These are phyloP conservation scores for Meteorus sp. DNA, from an alignment of 1,140 invertebrate genomes.

Conservation along the genomic window DNA sequence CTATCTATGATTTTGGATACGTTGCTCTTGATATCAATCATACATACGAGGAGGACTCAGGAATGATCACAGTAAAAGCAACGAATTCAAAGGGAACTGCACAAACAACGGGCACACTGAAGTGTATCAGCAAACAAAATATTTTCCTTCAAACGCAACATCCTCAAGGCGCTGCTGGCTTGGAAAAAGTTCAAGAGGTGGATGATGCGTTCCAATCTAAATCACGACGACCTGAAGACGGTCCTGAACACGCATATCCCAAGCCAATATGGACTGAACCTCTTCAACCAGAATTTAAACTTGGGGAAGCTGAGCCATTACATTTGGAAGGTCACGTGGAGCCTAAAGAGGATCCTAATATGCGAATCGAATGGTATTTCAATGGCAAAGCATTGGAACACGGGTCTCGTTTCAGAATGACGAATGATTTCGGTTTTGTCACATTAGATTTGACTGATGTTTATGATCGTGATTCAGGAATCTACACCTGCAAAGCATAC, in stretches of 20 bases:
- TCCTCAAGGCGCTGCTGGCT: slow-evolving; percentile 82
- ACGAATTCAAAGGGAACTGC: slow-evolving; percentile 88
- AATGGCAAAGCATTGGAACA: slow-evolving; percentile 86
- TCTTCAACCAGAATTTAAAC: slow-evolving; percentile 75
- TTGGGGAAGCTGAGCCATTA: slow-evolving; percentile 88
- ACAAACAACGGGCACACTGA: slow-evolving; percentile 84
- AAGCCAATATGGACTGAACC: slow-evolving; percentile 89
- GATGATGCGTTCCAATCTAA: slow-evolving; percentile 77
- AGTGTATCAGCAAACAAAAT: slow-evolving; percentile 75
- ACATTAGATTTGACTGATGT: slow-evolving; percentile 87
- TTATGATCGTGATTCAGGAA: slow-evolving; percentile 91
- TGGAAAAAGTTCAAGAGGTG: slow-evolving; percentile 83
- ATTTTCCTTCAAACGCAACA: slow-evolving; percentile 88
- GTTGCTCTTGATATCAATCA: slow-evolving; percentile 81
- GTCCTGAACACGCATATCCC: slow-evolving; percentile 75
- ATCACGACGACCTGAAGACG: slow-evolving; percentile 65
- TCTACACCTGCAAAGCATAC: slow-evolving; percentile 88
- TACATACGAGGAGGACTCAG: slow-evolving; percentile 85
- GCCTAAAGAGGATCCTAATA: slow-evolving; percentile 94
- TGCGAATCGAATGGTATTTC: slow-evolving; percentile 94
- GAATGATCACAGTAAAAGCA: slow-evolving; percentile 88
- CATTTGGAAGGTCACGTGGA: slow-evolving; percentile 93
- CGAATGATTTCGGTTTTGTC: slow-evolving; percentile 90
- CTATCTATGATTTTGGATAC: slow-evolving; percentile 87
- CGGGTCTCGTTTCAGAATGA: slow-evolving; percentile 83